These are phyloP conservation scores for Eremophila alpestris DNA, from an alignment of 2,797 vertebrate genomes.

Conservation along the genomic window DNA sequence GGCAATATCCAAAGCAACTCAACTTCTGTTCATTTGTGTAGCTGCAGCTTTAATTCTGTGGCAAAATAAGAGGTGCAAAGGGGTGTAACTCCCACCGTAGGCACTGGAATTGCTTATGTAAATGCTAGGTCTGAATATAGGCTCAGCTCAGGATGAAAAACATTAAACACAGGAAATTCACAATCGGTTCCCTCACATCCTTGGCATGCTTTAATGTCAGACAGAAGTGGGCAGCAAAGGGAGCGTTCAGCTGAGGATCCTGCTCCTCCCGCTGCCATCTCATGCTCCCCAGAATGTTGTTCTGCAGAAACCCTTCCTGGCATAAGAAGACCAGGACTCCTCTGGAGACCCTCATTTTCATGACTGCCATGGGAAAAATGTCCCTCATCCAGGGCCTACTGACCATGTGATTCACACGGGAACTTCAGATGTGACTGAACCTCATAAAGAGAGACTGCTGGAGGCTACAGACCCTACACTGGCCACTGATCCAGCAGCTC, in stretches of 20 bases:
- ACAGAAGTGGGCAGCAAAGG: neutral
- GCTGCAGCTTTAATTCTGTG: slow-evolving; percentile 3
- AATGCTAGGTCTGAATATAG: slow-evolving; percentile 24
- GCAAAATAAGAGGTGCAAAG: neutral
- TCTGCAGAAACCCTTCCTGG: neutral
- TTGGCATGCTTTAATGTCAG: neutral
- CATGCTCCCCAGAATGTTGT: neutral
- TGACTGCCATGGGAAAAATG: neutral
- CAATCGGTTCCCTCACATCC: neutral
- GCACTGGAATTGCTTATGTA: slow-evolving; percentile 10
- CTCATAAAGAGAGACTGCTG: accelerated
- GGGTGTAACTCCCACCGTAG: neutral
- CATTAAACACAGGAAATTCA: slow-evolving; percentile 61
- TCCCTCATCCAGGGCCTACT: neutral
- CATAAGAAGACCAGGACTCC: neutral
- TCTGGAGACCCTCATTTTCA: neutral
- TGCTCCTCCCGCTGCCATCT: neutral
- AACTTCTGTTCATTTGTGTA: neutral
- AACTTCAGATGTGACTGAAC: neutral
- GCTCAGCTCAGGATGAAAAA: slow-evolving; percentile 49
- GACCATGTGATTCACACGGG: accelerated
- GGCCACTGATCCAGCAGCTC: neutral
- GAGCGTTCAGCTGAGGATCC: neutral
- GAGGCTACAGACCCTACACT: accelerated
- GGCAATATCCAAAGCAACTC: neutral